Base-by-base conservation (phyloP, 64 coral and sea anemone genomes). In the Trachythela sp. region DNA sequence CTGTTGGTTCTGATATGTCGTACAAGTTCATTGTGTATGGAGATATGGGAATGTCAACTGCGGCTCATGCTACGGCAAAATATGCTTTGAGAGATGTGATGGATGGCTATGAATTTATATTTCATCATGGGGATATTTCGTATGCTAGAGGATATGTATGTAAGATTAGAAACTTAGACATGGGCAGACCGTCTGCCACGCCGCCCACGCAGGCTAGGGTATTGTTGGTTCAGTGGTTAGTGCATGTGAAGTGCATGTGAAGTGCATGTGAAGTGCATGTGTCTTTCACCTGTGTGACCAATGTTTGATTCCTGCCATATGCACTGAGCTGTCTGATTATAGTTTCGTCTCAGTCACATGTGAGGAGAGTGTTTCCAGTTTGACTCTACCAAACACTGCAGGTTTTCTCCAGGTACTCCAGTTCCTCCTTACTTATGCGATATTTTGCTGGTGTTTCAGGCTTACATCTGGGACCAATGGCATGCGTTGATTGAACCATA, bases 391-490 rank as follows among this genome's bases (percentile, higher is more conserved):
- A n/a, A n/a, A n/a, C n/a, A n/a, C n/a, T n/a, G n/a, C n/a, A n/a
- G n/a, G n/a, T n/a, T n/a, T n/a, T n/a, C n/a, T n/a, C n/a, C n/a
- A n/a, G n/a, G 59, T 31, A 31, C 20, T 4, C 5, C 18, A 6
- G 30, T 5, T 68, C 18, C 15, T 6, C 2, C 59, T 68, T 6
- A 31, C 59, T n/a, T 31, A n/a, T n/a, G n/a, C n/a, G n/a, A 72
- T 72, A 80, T 36, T 37, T 17, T 80, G 26, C 7, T 35, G 75
- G 38, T 4, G 34, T 76, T 48, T 4, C 70, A 97, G 94, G 92
- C 84, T 2, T 94, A 97, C 70, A 94, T 97, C 18, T 97, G 94
- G 94, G 94, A 97, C 33, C 94, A 97, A 48, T 97, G 94, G 94
- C 94, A 97, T 67, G 84, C 88, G 54, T 39, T 97, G 13, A 92